Evolutionary conservation across 2,113 vertebrate genomes (phyloP), one percentile per base, ranked within the genome.

Genomic region (Psittacus erithacus): DNA sequence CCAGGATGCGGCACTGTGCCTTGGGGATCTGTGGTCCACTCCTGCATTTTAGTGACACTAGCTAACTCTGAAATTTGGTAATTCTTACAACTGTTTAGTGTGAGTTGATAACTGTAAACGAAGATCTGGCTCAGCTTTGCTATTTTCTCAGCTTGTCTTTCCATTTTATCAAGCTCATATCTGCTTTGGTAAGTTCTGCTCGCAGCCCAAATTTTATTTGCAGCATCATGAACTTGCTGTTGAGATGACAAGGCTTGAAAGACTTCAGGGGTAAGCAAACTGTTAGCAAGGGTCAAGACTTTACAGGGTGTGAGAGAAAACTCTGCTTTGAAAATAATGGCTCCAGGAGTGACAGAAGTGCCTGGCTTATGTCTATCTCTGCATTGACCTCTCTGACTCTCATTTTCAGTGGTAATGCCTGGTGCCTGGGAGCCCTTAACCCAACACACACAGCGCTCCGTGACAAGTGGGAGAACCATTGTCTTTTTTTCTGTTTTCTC

Each of bases 381-480:
- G 31, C 22, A 47, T 17, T 4, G 17, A 15, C 20, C 7, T 53
- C 57, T 65, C 4, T 3, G 17, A 9, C 18, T 77, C 68, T 39
- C 17, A 11, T 64, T 88, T 64, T 47, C 65, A 16, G 2, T 14
- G 11, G 29, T 44, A 33, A 43, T 10, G 49, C 12, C 11, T 9
- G 63, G 19, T 73, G 20, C 14, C 39, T 38, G 44, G 27, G 50
- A 82, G 18, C 19, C 22, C 13, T 89, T 28, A 24, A 22, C 24
- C 33, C 39, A 27, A 18, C 13, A 47, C 25, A 19, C 1, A 1
- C 6, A 10, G n/a, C 1, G 1, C 39, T 59, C 59, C 25, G 11
- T 20, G 17, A 38, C 38, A 38, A 22, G 22, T 35, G 28, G 49
- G 7, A 60, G 59, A 1, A 5, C 12, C 9, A 3, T 16, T 23